These are phyloP conservation scores for Epinephelus awoara DNA, from an alignment of 2,797 vertebrate genomes.

Conservation along the genomic window DNA sequence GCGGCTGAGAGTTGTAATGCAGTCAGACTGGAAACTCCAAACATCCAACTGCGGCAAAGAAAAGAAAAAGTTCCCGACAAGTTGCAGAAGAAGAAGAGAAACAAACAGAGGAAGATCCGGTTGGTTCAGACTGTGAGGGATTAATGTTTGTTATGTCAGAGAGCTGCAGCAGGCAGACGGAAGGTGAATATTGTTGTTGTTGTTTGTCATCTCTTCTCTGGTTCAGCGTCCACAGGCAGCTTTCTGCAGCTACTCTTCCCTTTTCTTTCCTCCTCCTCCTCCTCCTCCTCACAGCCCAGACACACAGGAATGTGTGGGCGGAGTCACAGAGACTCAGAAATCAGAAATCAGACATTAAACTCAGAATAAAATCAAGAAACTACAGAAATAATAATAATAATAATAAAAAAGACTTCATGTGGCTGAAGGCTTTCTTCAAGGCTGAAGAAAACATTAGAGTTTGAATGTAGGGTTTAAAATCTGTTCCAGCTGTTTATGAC, in stretches of 20 bases:
- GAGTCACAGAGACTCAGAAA: constrained; percentile 41
- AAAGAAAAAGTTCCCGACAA: constrained; percentile 59
- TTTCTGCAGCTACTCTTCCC: not conserved
- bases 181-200: constrained; percentile 42
- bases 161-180: constrained; percentile 5
- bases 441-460: fast-evolving
- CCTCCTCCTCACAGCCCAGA: constrained; percentile 61
- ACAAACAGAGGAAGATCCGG: not conserved
- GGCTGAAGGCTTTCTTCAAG: no score
- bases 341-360: no score
- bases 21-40: constrained; percentile 26
- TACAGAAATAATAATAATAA: no score
- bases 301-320: constrained; percentile 84
- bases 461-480: fast-evolving
- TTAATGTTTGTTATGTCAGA: not conserved
- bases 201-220: constrained; percentile 64
- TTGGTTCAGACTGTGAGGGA: not conserved
- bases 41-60: constrained; percentile 15
- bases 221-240: constrained; percentile 39
- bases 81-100: constrained; percentile 9
- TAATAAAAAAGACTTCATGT: fast-evolving
- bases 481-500: constrained; percentile 34
- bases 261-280: constrained; percentile 53
- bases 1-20: not conserved
- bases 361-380: not conserved